Evolutionary conservation across 1,140 invertebrate species (phyloP), one percentile per base, ranked within the genome.

Genomic region (Tenebrio molitor): DNA sequence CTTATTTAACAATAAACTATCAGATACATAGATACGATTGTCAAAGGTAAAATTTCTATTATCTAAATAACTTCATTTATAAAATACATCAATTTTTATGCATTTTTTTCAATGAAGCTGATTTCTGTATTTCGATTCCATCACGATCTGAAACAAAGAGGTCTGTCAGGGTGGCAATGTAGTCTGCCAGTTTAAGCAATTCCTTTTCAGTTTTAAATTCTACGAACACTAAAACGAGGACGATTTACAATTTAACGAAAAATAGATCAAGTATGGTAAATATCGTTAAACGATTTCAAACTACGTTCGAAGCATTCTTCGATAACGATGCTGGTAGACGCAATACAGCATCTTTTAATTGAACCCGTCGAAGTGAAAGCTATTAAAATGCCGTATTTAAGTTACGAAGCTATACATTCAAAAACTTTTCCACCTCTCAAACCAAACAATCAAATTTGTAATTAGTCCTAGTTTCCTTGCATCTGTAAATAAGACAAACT

Each of bases 21-120:
- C 21, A 66, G 64, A 66, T 66, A 66, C 64, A 66, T 66, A 23
- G 25, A 65, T 42, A 42, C 64, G 64, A 66, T 66, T 66, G 64
- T 66, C 64, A 66, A 4, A 42, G 36, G 36, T 66, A 58, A 58
- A 39, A 29, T 58, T 58, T 12, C 23, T 58, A 58, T 58, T 58
- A 58, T 58, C 50, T 58, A 58, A 58, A 58, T 58, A 10, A 58
- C 23, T n/a, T 19, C 46, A 53, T 53, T 53, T 53, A 39, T 5
- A 39, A 39, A 39, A 39, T 39, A 39, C 36, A 39, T n/a, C 36
- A 39, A 39, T 7, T 53, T 21, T 53, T 44, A 16, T 14, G 3
- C 2, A 5, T 5, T 16, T 39, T 12, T 39, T 39, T 39, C 36
- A 39, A 46, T 46, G 17, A n/a, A 21, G 46, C 23, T 58, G 19